Evolutionary conservation across 2,113 vertebrate genomes (phyloP).

Genomic region (Actinemys pallida): DNA sequence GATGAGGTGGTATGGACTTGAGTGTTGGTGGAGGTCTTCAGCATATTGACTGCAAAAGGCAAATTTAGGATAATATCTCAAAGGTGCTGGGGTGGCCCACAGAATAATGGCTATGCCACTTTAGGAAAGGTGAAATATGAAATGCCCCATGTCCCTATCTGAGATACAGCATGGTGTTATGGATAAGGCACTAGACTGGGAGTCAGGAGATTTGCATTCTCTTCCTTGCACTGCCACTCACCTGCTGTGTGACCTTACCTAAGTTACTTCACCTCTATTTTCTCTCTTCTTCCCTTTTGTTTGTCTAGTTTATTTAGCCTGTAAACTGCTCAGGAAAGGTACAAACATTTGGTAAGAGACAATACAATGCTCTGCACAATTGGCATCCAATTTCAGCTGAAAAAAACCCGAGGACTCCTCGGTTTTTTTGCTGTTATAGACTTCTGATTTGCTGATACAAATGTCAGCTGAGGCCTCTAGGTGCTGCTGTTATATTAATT

Average conservation of each 20-base stretch:
- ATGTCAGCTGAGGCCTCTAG: not conserved
- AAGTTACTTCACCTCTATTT: not conserved
- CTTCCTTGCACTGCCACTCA: not conserved
- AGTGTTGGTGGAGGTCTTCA: not conserved
- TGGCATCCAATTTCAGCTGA: not conserved
- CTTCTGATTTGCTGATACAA: no score
- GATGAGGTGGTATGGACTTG: not conserved
- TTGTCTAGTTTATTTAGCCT: not conserved
- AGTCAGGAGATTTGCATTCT: not conserved
- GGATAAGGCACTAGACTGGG: not conserved
- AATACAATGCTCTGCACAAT: not conserved
- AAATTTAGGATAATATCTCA: not conserved
- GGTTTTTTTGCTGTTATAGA: no score
- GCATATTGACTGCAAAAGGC: not conserved
- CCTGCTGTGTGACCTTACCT: not conserved
- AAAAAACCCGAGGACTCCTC: no score
- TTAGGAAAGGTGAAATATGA: not conserved
- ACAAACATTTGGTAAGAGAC: not conserved
- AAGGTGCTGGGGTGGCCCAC: not conserved
- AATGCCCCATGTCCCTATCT: not conserved
- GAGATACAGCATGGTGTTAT: not conserved
- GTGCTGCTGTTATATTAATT: not conserved
- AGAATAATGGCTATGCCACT: not conserved
- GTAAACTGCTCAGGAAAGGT: not conserved
- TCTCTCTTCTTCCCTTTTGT: not conserved